phyloP scores from a whole-genome alignment of 2,113 vertebrate species.

The Bubo bubo region DNA sequence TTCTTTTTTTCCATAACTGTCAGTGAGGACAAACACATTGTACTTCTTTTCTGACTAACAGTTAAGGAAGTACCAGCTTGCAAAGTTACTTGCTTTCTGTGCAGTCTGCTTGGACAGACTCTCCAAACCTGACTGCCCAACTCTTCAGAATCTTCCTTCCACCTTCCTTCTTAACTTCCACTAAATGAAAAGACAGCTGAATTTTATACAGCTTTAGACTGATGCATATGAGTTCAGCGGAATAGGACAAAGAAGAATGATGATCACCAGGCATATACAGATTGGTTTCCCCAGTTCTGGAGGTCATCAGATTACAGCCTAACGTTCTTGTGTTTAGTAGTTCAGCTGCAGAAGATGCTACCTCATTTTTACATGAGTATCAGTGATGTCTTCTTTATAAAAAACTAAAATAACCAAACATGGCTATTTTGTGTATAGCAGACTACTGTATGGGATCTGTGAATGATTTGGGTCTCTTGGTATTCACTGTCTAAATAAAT shows the following conservation, averaged over 20 bases:
- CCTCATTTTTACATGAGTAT: neutral
- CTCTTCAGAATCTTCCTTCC: neutral
- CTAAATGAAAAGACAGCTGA: neutral
- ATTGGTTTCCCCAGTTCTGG: neutral
- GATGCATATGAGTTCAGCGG: neutral
- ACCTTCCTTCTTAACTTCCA: neutral
- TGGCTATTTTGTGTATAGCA: neutral
- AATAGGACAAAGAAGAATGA: neutral
- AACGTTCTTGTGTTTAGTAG: neutral
- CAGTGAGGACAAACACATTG: neutral
- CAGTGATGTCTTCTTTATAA: neutral
- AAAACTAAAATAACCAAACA: neutral
- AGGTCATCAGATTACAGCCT: neutral
- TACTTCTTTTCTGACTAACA: neutral
- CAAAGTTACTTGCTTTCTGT: neutral
- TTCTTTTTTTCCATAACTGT: neutral
- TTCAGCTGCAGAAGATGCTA: neutral
- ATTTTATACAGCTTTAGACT: neutral
- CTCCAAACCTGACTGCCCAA: neutral
- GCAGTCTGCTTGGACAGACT: neutral
- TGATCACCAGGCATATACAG: fast-evolving
- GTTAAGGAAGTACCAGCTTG: neutral
- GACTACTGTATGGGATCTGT: neutral
- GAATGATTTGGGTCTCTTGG: neutral
- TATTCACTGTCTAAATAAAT: neutral